A percentile compares a stretch with the other conserved stretches of the same genome.
Conservation (phyloP, 2,797 vertebrate genomes). For the Anniella stebbinsi region DNA sequence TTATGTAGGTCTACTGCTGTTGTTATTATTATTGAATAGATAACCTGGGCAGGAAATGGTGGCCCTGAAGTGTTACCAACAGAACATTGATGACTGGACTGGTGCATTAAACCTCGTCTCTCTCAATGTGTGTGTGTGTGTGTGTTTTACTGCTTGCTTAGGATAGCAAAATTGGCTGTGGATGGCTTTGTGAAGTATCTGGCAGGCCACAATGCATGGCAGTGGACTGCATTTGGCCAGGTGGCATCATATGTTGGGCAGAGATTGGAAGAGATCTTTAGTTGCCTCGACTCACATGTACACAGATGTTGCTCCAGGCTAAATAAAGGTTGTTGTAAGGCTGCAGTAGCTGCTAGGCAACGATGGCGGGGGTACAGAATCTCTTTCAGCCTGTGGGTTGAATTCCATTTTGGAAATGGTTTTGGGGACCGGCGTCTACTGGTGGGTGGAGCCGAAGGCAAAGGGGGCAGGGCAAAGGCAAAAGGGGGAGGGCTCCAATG, state of each 20-base stretch:
- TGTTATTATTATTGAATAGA: neutral
- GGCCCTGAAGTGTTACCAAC: neutral
- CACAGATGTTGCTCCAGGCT: too few species aligned
- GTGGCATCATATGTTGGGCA: too few species aligned
- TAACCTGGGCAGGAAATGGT: neutral
- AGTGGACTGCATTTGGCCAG: neutral
- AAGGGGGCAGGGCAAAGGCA: too few species aligned
- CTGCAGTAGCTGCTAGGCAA: neutral
- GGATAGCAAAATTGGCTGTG: neutral
- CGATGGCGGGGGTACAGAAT: too few species aligned
- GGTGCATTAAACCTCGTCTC: too few species aligned
- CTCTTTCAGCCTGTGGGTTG: too few species aligned
- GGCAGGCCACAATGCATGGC: neutral
- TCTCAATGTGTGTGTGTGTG: too few species aligned
- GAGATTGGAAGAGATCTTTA: neutral
- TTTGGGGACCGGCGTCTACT: too few species aligned
- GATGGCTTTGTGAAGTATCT: neutral
- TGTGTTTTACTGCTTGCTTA: neutral
- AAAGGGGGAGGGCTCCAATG: too few species aligned
- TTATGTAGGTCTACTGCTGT: too few species aligned
- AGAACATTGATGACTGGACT: neutral
- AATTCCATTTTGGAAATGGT: too few species aligned
- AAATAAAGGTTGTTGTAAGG: neutral
- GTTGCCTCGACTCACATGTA: neutral
- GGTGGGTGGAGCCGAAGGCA: too few species aligned